These are phyloP conservation scores for Gymnoscopelus braueri DNA, from an alignment of 2,797 vertebrate genomes.

Conservation along the genomic window DNA sequence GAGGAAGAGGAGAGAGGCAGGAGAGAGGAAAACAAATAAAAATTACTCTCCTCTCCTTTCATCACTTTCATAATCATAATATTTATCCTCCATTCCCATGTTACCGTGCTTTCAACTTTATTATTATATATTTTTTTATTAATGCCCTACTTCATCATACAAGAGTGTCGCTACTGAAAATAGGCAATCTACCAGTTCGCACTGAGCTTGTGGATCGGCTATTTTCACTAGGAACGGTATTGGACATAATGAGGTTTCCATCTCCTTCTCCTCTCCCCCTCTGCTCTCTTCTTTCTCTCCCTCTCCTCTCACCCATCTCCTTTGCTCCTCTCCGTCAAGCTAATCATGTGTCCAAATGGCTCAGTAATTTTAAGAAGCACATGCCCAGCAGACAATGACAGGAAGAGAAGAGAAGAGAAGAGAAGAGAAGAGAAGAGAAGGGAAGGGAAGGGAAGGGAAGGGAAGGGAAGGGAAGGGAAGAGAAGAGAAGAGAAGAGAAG, in stretches of 20 bases:
- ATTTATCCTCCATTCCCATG: no score
- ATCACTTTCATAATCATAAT: no score
- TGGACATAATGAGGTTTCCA: background rate
- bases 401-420: slow-evolving; percentile 2
- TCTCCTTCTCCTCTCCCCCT: background rate
- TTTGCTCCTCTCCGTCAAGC: background rate
- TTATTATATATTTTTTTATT: no score
- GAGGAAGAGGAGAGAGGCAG: slow-evolving; percentile 31
- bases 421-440: background rate
- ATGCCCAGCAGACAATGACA: slow-evolving; percentile 30
- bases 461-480: background rate
- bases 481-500: background rate
- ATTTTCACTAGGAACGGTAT: no score
- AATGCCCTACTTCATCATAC: no score
- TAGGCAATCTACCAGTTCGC: no score
- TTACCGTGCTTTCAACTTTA: no score
- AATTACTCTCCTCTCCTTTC: slow-evolving; percentile 5
- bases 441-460: background rate
- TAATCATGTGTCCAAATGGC: slow-evolving; percentile 32
- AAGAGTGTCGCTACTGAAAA: no score
- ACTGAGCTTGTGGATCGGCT: no score
- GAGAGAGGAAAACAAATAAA: no score
- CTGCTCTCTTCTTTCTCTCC: background rate
- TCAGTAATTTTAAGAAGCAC: slow-evolving; percentile 40
- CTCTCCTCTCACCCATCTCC: no score